A percentile compares a stretch with the other conserved stretches of the same genome.
Conservation (phyloP, 2,888 invertebrate genomes). For the Drosophila rubida region DNA sequence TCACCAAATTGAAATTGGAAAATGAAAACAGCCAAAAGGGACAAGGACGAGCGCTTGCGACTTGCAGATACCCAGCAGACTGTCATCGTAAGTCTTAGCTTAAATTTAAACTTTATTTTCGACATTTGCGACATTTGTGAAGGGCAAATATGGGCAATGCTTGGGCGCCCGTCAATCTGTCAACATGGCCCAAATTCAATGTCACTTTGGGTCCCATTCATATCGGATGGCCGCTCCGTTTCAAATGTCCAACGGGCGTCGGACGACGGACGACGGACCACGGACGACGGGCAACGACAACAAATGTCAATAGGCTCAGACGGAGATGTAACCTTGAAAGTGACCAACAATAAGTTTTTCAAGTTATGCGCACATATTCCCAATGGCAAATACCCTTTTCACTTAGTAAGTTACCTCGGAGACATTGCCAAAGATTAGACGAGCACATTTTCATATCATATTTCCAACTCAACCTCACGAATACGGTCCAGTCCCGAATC, state of each 20-base stretch:
- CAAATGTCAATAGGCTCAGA: conserved; percentile 17
- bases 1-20: conserved; percentile 12
- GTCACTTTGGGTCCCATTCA: conserved; percentile 36
- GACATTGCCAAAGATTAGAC: conserved; percentile 37
- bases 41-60: not conserved
- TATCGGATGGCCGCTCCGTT: conserved; percentile 1
- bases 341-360: conserved; percentile 44
- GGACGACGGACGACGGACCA: too few species aligned
- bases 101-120: not conserved
- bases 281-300: conserved; percentile 19
- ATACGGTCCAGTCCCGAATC: conserved; percentile 4
- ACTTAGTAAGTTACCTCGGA: conserved; percentile 34
- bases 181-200: conserved; percentile 62
- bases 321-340: conserved; percentile 25
- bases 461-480: conserved; percentile 33
- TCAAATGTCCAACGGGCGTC: too few species aligned
- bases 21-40: not conserved
- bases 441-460: conserved; percentile 55
- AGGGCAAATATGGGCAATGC: not conserved
- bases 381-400: conserved; percentile 64
- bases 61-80: not conserved
- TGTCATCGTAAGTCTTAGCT: not conserved
- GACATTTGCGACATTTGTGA: not conserved
- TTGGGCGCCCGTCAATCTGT: conserved; percentile 64
- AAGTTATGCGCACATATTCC: conserved; percentile 13